Conservation (phyloP, 1,140 invertebrate genomes). For the Conus ventricosus region DNA sequence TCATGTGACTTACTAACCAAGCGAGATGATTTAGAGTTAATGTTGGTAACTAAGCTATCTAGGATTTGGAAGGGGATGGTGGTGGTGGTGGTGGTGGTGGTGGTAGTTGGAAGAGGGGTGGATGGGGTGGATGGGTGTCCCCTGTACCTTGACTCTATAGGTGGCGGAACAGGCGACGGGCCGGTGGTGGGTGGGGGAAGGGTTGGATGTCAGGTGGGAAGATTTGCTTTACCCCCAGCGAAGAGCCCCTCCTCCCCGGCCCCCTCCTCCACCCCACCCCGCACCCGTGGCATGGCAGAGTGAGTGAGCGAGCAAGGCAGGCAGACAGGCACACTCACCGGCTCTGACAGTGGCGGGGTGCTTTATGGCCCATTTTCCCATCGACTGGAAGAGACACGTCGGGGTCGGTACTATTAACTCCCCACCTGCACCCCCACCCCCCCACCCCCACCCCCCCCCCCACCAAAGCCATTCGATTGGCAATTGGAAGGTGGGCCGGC, state of each 20-base stretch:
- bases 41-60: too few relatives aligned
- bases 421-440: too few relatives aligned
- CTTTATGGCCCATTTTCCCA: neutral
- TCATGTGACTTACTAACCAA: too few relatives aligned
- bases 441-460: too few relatives aligned
- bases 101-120: neutral
- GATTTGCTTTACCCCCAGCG: conserved; percentile 2
- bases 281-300: neutral
- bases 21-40: too few relatives aligned
- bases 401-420: neutral
- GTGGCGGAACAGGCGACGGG: neutral
- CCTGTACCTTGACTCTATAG: neutral
- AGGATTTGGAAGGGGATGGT: too few relatives aligned
- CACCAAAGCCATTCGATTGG: too few relatives aligned
- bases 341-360: neutral
- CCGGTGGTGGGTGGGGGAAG: neutral
- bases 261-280: neutral
- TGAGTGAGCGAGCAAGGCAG: too few relatives aligned
- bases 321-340: neutral
- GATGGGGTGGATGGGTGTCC: neutral
- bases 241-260: neutral
- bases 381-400: neutral
- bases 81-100: too few relatives aligned
- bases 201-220: neutral
- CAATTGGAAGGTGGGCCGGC: neutral